Percentiles rank a stretch among this genome's conserved stretches.
These are phyloP conservation scores for Barnardius zonarius DNA, from an alignment of 2,113 vertebrate species.

Conservation along the genomic window DNA sequence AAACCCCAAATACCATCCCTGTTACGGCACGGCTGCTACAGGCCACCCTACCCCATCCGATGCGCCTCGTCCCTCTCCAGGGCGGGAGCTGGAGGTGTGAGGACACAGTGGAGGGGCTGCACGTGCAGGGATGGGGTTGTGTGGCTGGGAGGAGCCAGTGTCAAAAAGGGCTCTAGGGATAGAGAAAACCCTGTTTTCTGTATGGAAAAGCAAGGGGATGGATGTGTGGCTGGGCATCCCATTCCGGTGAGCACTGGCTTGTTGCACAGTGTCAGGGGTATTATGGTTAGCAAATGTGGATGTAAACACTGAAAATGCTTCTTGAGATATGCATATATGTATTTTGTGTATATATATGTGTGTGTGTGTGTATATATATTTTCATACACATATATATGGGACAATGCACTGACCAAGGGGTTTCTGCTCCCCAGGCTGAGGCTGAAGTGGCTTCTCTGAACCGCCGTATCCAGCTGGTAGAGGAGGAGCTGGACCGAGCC, in stretches of 20 bases:
- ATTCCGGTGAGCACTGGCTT: background rate
- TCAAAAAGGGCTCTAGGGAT: background rate
- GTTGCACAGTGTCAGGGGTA: background rate
- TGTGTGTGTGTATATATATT: background rate
- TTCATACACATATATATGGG: background rate
- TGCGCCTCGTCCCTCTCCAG: rapidly evolving
- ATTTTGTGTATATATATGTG: background rate
- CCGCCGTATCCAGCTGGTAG: conserved; percentile 96
- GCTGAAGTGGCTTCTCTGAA: conserved; percentile 96
- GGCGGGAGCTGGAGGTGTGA: background rate
- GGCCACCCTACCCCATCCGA: background rate
- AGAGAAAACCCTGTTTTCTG: background rate
- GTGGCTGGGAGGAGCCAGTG: background rate
- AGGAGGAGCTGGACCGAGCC: conserved; percentile 95
- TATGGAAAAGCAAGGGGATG: background rate
- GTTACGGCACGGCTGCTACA: background rate
- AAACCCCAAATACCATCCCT: conserved; percentile 8
- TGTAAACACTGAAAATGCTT: background rate
- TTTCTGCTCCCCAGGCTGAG: conserved; percentile 81
- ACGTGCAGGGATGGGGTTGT: rapidly evolving
- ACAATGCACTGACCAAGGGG: background rate
- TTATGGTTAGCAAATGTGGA: background rate
- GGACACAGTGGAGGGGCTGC: background rate
- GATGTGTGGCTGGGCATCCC: background rate
- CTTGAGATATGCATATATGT: background rate